Conservation (phyloP, 1,140 invertebrate genomes). For the Pogonomyrmex californicus region DNA sequence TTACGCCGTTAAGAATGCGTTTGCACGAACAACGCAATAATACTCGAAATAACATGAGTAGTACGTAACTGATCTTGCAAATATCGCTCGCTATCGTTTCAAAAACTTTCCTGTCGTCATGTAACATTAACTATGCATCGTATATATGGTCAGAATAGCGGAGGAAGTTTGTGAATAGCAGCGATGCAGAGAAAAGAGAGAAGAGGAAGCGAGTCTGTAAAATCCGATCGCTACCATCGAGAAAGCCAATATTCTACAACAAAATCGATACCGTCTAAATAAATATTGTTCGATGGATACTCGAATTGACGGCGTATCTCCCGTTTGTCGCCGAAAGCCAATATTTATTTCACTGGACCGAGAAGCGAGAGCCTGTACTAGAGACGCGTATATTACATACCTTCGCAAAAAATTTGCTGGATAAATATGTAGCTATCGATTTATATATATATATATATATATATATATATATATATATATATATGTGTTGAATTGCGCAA, state of each 20-base stretch:
- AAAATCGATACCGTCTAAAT: conserved; percentile 73
- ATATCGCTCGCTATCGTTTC: not conserved
- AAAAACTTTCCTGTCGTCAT: not conserved
- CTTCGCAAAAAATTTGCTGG: conserved; percentile 42
- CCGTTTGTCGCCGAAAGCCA: conserved; percentile 57
- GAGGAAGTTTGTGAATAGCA: not conserved
- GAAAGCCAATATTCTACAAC: conserved; percentile 73
- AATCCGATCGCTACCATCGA: conserved; percentile 54
- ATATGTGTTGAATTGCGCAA: no score
- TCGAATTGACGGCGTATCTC: conserved; percentile 68
- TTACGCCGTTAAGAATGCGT: not conserved
- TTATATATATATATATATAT: no score
- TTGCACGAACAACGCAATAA: not conserved
- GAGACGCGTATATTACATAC: conserved; percentile 54
- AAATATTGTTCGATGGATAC: conserved; percentile 73
- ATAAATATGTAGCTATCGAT: conserved; percentile 40
- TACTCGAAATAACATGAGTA: not conserved
- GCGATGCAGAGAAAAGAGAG: conserved; percentile 8
- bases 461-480: no score
- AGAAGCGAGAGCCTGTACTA: conserved; percentile 33
- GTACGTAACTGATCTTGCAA: not conserved
- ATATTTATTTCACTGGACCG: conserved; percentile 68
- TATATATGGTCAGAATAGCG: not conserved
- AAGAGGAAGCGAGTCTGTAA: conserved; percentile 29
- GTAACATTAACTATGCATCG: conserved; percentile 27